A percentile compares a stretch with the other conserved stretches of the same genome.
phyloP scores from a whole-genome alignment of 2,797 vertebrate genomes.

The Pelodytes ibericus region DNA sequence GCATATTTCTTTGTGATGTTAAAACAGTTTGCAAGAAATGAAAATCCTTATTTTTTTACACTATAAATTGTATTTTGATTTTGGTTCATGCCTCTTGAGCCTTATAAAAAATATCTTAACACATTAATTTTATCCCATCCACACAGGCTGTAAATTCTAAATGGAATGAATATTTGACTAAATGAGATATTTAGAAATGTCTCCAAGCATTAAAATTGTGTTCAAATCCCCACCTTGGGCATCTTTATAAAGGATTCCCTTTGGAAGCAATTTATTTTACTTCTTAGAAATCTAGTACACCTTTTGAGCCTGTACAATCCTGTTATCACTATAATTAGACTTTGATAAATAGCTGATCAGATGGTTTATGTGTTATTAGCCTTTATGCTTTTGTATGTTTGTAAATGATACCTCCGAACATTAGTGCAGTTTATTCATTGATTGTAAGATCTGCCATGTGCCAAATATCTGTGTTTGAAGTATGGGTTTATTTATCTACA shows the following conservation, averaged over 20 bases:
- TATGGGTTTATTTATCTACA: slow-evolving; percentile 37
- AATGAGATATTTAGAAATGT: slow-evolving; percentile 27
- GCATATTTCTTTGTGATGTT: slow-evolving; percentile 39
- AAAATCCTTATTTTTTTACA: slow-evolving; percentile 6
- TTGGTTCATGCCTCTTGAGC: slow-evolving; percentile 12
- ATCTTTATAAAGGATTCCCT: slow-evolving; percentile 28
- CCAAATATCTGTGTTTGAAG: slow-evolving; percentile 48
- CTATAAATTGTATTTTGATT: slow-evolving; percentile 24
- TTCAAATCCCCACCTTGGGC: background rate
- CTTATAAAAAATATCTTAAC: slow-evolving; percentile 29
- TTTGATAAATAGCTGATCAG: slow-evolving; percentile 32
- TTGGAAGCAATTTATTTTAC: slow-evolving; percentile 40
- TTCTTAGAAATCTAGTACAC: slow-evolving; percentile 17
- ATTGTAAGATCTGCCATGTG: slow-evolving; percentile 38
- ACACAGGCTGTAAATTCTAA: slow-evolving; percentile 5
- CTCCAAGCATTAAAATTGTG: slow-evolving; percentile 15
- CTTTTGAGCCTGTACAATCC: background rate
- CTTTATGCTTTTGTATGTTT: slow-evolving; percentile 10
- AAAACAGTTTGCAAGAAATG: slow-evolving; percentile 22
- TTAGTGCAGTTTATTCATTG: slow-evolving; percentile 24
- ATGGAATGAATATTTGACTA: slow-evolving; percentile 32
- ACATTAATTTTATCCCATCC: slow-evolving; percentile 15
- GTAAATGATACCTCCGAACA: slow-evolving; percentile 20
- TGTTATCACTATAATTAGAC: slow-evolving; percentile 30
- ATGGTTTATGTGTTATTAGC: slow-evolving; percentile 31